Evolutionary conservation across 2,888 invertebrate genomes (phyloP).

Genomic region (Linnaemya vulpina): DNA sequence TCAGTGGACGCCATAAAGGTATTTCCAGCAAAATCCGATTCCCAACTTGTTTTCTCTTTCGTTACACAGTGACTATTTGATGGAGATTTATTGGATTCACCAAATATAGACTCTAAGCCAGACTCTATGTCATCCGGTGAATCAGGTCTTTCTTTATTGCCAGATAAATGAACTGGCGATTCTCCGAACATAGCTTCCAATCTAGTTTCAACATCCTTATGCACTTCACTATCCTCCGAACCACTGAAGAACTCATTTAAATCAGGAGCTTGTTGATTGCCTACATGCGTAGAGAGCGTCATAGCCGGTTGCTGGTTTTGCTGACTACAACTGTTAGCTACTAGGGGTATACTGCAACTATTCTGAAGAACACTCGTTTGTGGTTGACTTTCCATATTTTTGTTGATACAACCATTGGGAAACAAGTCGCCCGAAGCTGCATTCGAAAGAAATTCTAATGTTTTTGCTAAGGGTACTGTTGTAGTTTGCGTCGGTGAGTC

Average conservation of each 20-base stretch:
- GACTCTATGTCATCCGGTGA: constrained; percentile 73
- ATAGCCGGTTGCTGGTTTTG: constrained; percentile 77
- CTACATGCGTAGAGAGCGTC: constrained; percentile 71
- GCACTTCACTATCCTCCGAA: constrained; percentile 79
- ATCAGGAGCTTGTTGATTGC: constrained; percentile 76
- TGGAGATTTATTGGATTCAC: constrained; percentile 78
- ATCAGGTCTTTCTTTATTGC: constrained; percentile 61
- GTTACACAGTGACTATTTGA: constrained; percentile 68
- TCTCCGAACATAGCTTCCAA: constrained; percentile 83
- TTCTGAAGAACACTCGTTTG: constrained; percentile 68
- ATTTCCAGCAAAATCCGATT: constrained; percentile 72
- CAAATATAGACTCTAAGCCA: constrained; percentile 82
- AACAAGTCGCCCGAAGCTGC: constrained; percentile 78
- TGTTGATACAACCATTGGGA: constrained; percentile 80
- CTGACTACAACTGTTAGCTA: constrained; percentile 76
- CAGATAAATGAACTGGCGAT: constrained; percentile 80
- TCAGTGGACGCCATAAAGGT: constrained; percentile 70
- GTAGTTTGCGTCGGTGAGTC: constrained; percentile 31
- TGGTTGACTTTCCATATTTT: constrained; percentile 75
- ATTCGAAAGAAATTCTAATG: constrained; percentile 75
- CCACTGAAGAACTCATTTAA: constrained; percentile 79
- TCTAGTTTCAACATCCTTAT: constrained; percentile 82
- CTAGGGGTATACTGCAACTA: constrained; percentile 59
- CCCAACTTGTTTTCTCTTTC: constrained; percentile 77
- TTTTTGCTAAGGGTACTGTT: constrained; percentile 57